These are phyloP conservation scores for Parnassius glacialis DNA, from an alignment of 2,888 invertebrate species.

Conservation along the genomic window DNA sequence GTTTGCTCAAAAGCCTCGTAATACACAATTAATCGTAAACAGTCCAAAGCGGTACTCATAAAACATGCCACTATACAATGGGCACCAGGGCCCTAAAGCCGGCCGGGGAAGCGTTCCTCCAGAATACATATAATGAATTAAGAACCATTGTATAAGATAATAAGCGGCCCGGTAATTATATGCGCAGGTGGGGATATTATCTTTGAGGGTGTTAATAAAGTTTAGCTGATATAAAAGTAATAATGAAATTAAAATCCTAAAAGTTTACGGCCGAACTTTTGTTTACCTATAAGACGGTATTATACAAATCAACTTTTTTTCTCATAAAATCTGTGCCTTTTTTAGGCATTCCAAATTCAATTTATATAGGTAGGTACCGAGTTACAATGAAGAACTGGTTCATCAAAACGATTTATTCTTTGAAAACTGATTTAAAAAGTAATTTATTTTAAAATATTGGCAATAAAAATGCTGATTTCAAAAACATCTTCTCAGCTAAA, in stretches of 20 bases:
- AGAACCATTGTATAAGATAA: constrained; percentile 14
- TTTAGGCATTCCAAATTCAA: too few species aligned
- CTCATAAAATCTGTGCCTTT: too few species aligned
- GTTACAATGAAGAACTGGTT: too few species aligned
- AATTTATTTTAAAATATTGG: too few species aligned
- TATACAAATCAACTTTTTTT: too few species aligned
- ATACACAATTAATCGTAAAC: background rate
- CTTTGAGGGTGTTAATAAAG: constrained; percentile 10
- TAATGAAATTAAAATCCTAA: constrained; percentile 3
- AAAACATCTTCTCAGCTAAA: too few species aligned
- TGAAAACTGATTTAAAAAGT: background rate
- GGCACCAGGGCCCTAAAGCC: background rate
- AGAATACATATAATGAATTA: constrained; percentile 8
- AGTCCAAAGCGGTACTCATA: background rate
- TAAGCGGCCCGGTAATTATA: constrained; percentile 3
- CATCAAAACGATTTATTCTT: background rate
- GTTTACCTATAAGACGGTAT: too few species aligned
- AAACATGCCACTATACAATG: constrained; percentile 3
- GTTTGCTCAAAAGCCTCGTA: background rate
- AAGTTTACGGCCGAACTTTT: constrained; percentile 4
- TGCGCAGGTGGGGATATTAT: constrained; percentile 6
- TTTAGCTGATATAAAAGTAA: constrained; percentile 9
- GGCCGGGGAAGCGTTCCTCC: background rate
- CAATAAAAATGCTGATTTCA: too few species aligned
- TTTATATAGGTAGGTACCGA: too few species aligned